Evolutionary conservation across 2,888 invertebrate genomes (phyloP), one percentile per base, ranked within the genome.

Genomic region (Drosophila testacea): DNA sequence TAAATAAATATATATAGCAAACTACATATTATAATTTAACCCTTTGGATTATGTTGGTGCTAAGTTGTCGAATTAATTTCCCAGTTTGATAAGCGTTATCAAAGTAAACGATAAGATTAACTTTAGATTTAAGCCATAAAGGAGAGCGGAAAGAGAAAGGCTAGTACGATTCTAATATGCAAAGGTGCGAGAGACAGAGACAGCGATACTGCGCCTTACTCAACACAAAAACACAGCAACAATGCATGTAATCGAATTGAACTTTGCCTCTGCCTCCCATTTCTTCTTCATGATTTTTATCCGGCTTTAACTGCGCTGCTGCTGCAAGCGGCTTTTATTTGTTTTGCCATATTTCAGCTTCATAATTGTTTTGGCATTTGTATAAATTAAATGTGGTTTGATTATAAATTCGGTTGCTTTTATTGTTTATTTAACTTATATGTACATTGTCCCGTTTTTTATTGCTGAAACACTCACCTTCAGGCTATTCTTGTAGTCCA

Each of bases 401-500:
- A 34, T n/a, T 32, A 41, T 48, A 10, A 28, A 28, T 16, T 27
- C n/a, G 27, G 2, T 5, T 16, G 6, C 41, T 62, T 28, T 27
- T 32, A 4, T 51, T 42, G 28, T 38, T 34, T 36, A 10, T 50
- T 30, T n/a, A 34, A 13, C 27, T 44, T 54, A 44, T 38, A 54
- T 32, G 7, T 46, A 9, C 36, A 27, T 28, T 9, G 11, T 32
- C 32, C 16, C 41, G 30, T 38, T 64, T 57, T 5, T 13, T 38
- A 28, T 42, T n/a, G 22, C 22, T 22, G 3, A 22, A 13, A n/a
- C n/a, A 91, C 92, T 91, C 92, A 95, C 95, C 94, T 94, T 94
- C 47, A 94, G 87, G 50, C 90, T 89, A 83, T 94, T 95, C 91
- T 94, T 95, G 92, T 93, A 95, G 74, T 94, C 93, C 75, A 93